These are phyloP conservation scores for Agelaius tricolor DNA, from an alignment of 2,113 vertebrate species.

Conservation along the genomic window DNA sequence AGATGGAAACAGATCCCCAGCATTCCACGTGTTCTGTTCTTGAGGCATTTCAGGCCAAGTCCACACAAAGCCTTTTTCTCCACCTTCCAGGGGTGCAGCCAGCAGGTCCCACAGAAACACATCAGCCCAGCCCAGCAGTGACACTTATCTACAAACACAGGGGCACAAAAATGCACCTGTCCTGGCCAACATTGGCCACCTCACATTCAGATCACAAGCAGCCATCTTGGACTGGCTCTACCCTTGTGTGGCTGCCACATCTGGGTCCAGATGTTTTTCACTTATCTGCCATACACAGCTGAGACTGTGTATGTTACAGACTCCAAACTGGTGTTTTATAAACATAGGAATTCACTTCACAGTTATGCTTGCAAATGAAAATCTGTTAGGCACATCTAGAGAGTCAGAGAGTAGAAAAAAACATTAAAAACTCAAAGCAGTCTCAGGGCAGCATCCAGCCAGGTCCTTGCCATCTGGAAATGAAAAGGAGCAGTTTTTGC, in stretches of 20 bases:
- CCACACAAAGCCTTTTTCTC: not conserved
- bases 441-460: not conserved
- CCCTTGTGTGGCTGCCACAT: not conserved
- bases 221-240: not conserved
- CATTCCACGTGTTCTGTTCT: fast-evolving
- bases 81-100: not conserved
- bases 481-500: not conserved
- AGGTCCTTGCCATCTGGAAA: not conserved
- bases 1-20: not conserved
- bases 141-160: not conserved
- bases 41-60: not conserved
- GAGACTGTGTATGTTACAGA: not conserved
- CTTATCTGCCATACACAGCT: not conserved
- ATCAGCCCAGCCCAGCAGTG: not conserved
- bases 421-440: not conserved
- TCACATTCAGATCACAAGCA: not conserved
- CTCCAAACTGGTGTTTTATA: not conserved
- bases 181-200: not conserved
- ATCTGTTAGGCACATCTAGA: not conserved
- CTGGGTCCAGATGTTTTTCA: not conserved
- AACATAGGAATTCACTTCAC: not conserved
- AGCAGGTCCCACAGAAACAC: not conserved
- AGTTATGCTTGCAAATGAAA: not conserved
- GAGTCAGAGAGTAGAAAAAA: not conserved
- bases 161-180: not conserved